These are phyloP conservation scores for Rattus rattus DNA, from an alignment of 2,113 vertebrate genomes.

Conservation along the genomic window DNA sequence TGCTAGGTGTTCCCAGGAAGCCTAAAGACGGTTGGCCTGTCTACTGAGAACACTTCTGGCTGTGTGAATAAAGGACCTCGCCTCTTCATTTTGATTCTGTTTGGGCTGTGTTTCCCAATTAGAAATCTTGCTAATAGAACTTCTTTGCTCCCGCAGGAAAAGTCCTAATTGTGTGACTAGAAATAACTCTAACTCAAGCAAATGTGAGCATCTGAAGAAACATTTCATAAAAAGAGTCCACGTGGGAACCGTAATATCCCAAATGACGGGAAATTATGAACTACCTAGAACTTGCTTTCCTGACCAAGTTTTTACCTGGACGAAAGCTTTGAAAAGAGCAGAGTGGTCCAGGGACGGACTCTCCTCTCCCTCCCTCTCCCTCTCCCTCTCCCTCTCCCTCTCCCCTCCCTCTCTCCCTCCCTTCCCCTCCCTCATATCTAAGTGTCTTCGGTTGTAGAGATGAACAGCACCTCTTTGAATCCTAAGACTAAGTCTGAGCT, in stretches of 20 bases:
- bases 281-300: background rate
- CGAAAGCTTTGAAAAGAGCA: background rate
- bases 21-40: background rate
- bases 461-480: background rate
- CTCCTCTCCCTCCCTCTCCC: background rate
- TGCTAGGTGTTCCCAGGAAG: background rate
- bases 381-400: too few relatives aligned
- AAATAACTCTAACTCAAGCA: constrained; percentile 33
- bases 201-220: constrained; percentile 12
- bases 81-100: constrained; percentile 1
- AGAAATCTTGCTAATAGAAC: constrained; percentile 22
- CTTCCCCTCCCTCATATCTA: background rate
- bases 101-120: constrained; percentile 20
- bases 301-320: background rate
- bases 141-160: constrained; percentile 3
- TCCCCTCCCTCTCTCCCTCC: fast-evolving
- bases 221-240: background rate
- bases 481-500: background rate
- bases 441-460: background rate
- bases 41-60: background rate
- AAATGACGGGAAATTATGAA: constrained; percentile 10
- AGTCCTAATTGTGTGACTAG: background rate
- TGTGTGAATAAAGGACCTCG: background rate
- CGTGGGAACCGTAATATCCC: background rate
- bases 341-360: too few relatives aligned